Evolutionary conservation across 2,888 invertebrate species (phyloP).

Genomic region (Pachliopta kotzebuea): DNA sequence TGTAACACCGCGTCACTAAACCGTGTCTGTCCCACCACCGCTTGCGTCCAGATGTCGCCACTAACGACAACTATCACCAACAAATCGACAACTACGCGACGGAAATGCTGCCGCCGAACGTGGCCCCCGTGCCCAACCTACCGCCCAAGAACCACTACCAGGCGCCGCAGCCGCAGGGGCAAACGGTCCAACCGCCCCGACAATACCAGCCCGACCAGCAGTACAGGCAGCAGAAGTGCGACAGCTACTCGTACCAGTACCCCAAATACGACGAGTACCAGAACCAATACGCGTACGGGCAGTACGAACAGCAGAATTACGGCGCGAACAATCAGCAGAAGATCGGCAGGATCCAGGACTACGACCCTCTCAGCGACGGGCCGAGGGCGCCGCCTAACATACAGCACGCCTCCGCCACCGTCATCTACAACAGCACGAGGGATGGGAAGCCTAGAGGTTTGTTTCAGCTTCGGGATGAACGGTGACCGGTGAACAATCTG

Average conservation of each 20-base stretch:
- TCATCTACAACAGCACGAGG: constrained; percentile 86
- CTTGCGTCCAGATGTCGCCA: constrained; percentile 51
- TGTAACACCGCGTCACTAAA: constrained; percentile 45
- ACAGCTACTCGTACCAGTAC: constrained; percentile 40
- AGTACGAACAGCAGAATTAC: constrained; percentile 49
- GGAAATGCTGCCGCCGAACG: constrained; percentile 62
- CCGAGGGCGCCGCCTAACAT: constrained; percentile 86
- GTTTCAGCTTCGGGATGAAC: constrained; percentile 33
- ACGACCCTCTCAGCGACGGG: constrained; percentile 87
- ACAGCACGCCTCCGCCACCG: constrained; percentile 88
- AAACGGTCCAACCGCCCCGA: constrained; percentile 36
- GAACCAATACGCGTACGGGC: constrained; percentile 42
- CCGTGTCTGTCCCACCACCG: constrained; percentile 35
- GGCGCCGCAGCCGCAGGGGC: constrained; percentile 38
- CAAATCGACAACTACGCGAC: constrained; percentile 74
- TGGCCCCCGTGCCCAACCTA: constrained; percentile 56
- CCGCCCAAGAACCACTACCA: constrained; percentile 70
- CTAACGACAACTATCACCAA: constrained; percentile 71
- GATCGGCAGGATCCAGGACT: constrained; percentile 89
- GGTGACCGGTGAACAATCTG: constrained; percentile 6
- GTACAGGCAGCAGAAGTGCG: constrained; percentile 38
- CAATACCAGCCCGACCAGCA: constrained; percentile 35
- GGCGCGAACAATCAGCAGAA: constrained; percentile 55
- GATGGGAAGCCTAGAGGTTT: constrained; percentile 64
- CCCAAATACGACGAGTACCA: constrained; percentile 32